Conservation (phyloP, 2,113 vertebrate species). For the Oryzias melastigma region DNA sequence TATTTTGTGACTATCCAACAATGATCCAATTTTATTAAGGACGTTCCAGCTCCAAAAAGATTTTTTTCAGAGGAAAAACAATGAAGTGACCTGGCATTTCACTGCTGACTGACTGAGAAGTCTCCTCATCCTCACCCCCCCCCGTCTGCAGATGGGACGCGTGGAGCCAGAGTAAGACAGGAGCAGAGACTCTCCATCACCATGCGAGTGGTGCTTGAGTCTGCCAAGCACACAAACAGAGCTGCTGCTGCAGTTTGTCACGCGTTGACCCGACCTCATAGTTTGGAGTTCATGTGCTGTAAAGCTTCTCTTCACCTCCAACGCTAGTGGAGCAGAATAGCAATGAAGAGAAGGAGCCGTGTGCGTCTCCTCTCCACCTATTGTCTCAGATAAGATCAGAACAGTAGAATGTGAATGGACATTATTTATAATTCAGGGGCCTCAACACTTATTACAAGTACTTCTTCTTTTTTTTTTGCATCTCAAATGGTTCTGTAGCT, state of each 20-base stretch:
- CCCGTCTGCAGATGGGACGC: slow-evolving; percentile 31
- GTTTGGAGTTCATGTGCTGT: slow-evolving; percentile 42
- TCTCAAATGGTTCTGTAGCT: no score
- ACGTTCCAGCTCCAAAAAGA: slow-evolving; percentile 38
- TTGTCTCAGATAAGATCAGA: slow-evolving; percentile 25
- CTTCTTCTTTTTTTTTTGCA: no score
- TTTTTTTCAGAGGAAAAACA: slow-evolving; percentile 49
- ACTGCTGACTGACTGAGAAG: slow-evolving; percentile 54
- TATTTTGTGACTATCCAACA: slow-evolving; percentile 36
- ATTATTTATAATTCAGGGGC: no score
- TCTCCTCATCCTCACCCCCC: slow-evolving; percentile 31
- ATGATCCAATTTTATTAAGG: slow-evolving; percentile 38
- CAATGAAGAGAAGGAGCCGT: slow-evolving; percentile 38
- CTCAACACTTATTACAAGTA: no score
- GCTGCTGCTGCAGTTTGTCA: slow-evolving; percentile 52
- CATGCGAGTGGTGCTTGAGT: slow-evolving; percentile 56
- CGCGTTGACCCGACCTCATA: slow-evolving; percentile 62
- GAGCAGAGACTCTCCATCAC: slow-evolving; percentile 55
- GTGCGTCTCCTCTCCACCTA: slow-evolving; percentile 17
- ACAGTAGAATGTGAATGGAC: background rate
- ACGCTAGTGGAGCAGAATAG: slow-evolving; percentile 49
- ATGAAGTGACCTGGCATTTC: slow-evolving; percentile 52
- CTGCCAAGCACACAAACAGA: slow-evolving; percentile 50
- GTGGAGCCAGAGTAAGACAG: slow-evolving; percentile 22
- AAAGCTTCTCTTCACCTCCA: slow-evolving; percentile 50